Evolutionary conservation across 23 tunicate genomes (phyloP).

Genomic region (Oikopleura dioica): DNA sequence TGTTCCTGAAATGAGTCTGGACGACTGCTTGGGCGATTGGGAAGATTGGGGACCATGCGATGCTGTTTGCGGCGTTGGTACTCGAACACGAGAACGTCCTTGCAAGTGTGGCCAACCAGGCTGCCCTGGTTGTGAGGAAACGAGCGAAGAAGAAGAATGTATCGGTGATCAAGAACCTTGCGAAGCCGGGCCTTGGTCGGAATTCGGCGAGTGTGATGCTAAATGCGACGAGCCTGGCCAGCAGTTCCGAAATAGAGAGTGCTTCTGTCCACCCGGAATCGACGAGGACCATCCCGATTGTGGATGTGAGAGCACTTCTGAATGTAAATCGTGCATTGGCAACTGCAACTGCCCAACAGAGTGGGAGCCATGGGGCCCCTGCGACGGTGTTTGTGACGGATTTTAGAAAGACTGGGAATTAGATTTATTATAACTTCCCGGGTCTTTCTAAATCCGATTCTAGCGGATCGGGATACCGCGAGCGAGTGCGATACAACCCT

Average conservation of each 20-base stretch:
- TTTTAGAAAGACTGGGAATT: no score
- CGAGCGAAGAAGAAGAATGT: slow-evolving; percentile 4
- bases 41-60: slow-evolving; percentile 10
- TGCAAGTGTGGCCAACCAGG: background rate
- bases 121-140: background rate
- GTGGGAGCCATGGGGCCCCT: slow-evolving; percentile 1
- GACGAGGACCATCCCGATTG: background rate
- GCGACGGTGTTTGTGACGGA: slow-evolving; percentile 2
- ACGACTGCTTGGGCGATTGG: background rate
- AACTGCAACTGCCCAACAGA: background rate
- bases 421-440: no score
- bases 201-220: background rate
- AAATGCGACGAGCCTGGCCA: slow-evolving; percentile 7
- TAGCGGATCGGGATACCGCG: background rate
- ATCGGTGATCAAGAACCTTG: background rate
- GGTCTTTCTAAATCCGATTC: background rate
- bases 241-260: background rate
- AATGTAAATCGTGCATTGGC: background rate
- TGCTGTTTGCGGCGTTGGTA: background rate
- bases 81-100: background rate
- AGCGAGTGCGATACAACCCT: background rate
- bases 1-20: no score
- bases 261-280: background rate
- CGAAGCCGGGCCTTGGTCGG: background rate
- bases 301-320: background rate